Evolutionary conservation across 2,797 vertebrate genomes (phyloP), one percentile per base, ranked within the genome.

Genomic region (Xerus rutilus): DNA sequence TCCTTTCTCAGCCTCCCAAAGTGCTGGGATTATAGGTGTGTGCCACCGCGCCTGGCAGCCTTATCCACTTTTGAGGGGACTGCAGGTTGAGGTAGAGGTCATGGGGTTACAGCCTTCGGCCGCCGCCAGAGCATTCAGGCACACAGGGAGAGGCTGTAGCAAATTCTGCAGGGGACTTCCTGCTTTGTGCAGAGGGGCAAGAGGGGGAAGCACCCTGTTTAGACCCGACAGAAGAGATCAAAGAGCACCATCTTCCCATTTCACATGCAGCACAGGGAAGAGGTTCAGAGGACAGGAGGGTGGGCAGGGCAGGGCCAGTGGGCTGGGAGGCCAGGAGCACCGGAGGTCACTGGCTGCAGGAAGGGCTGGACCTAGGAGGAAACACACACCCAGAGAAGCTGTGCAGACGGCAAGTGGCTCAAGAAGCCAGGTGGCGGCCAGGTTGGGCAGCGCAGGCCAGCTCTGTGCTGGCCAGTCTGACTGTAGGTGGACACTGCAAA

Each of bases 391-490:
- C 8, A 21, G 57, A 59, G 21, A 76, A n/a, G 57, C 11, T 89
- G 49, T 76, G 52, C 49, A 85, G 84, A 54, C 9, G 30, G 73
- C 18, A 49, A 8, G 23, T 43, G 8, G 1, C 67, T 86, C 69
- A 32, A 49, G 30, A 88, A 88, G 39, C 39, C 39, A 39, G 39
- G 39, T 39, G 2, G 39, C 81, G 88, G 73, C 32, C 54, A 86
- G 93, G 82, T 92, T 79, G 79, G 86, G 64, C 87, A 84, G 72
- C 49, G n/a, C 62, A 77, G 67, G 45, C 52, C 64, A 88, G 77
- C 67, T 39, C 45, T 67, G 20, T 30, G 62, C n/a, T 79, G 10
- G 35, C 45, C 35, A 45, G 15, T 74, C 25, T 82, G 35, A 59
- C 28, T 82, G 70, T 39, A 23, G 32, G 47, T 47, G 13, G 47